Evolutionary conservation across 2,888 invertebrate genomes (phyloP), one percentile per base, ranked within the genome.

Genomic region (Parasteatoda lunata): DNA sequence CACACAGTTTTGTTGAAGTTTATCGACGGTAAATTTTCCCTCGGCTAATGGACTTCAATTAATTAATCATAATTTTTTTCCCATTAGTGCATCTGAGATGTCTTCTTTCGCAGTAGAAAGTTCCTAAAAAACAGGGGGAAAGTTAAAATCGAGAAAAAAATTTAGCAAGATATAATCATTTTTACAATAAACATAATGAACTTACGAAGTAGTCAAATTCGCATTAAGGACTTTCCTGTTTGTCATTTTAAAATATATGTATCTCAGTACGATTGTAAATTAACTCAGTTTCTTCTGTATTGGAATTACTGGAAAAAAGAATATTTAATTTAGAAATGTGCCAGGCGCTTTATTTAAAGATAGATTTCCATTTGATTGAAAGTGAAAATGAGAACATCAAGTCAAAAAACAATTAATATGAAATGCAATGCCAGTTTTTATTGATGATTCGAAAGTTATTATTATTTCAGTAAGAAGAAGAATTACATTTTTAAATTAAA

Each of bases 31-130:
- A 76, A 76, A 82, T 64, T 82, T 76, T 76, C 64, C 54, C 9
- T 13, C 6, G 59, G 69, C 82, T 82, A 82, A 82, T 82, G 82
- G 82, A 82, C 76, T 49, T 70, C 70, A 70, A 59, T 82, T 82
- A 82, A 82, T 82, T 82, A 82, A 82, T 82, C 82, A 82, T 82
- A 51, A 82, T 82, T 82, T 82, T 82, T 82, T 82, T 76, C 82
- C 70, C 82, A 76, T 82, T 82, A 82, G 30, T 13, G 48, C 59
- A 45, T 54, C n/a, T n/a, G 70, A 30, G 7, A 70, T 48, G 45
- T 66, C 48, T 47, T 11, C 49, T 48, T 48, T 70, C n/a, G 48
- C 47, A 70, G n/a, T 5, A 70, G 48, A n/a, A 70, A 47, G 3
- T 70, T 3, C 30, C 66, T 70, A 49, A n/a, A 30, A 11, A 68